A percentile compares a stretch with the other conserved stretches of the same genome.
These are phyloP conservation scores for Dolichoris vasculosae DNA, from an alignment of 1,140 invertebrate species.

Conservation along the genomic window DNA sequence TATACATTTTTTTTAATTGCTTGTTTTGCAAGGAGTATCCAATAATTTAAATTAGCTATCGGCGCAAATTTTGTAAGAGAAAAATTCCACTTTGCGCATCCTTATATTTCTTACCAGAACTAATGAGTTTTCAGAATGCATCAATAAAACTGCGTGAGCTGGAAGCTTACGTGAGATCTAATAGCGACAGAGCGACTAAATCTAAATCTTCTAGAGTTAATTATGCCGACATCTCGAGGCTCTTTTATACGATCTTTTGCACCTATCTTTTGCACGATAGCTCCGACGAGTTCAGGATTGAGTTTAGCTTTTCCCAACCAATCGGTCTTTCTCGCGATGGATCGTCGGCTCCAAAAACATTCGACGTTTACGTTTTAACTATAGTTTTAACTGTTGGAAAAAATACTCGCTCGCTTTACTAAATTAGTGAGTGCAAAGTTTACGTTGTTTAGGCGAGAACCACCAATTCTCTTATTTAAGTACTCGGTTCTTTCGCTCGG, in stretches of 20 bases:
- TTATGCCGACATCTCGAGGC: constrained; percentile 55
- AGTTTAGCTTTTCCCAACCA: constrained; percentile 4
- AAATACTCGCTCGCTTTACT: no score
- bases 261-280: background rate
- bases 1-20: background rate
- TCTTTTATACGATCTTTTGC: constrained; percentile 59
- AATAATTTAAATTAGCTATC: constrained; percentile 27
- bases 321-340: background rate
- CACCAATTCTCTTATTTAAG: no score
- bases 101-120: background rate
- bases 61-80: constrained; percentile 2
- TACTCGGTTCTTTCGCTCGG: no score
- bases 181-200: constrained; percentile 29
- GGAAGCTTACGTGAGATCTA: constrained; percentile 1
- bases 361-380: no score
- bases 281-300: background rate
- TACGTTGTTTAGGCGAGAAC: no score
- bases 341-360: no score
- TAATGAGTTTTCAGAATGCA: constrained; percentile 25
- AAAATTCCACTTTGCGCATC: background rate
- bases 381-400: no score
- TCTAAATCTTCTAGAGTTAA: constrained; percentile 57
- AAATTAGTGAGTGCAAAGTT: no score
- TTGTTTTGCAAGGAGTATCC: background rate
- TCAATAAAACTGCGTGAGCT: constrained; percentile 12